Conservation (phyloP, 2,797 vertebrate genomes). For the Lindbergichthys nudifrons region DNA sequence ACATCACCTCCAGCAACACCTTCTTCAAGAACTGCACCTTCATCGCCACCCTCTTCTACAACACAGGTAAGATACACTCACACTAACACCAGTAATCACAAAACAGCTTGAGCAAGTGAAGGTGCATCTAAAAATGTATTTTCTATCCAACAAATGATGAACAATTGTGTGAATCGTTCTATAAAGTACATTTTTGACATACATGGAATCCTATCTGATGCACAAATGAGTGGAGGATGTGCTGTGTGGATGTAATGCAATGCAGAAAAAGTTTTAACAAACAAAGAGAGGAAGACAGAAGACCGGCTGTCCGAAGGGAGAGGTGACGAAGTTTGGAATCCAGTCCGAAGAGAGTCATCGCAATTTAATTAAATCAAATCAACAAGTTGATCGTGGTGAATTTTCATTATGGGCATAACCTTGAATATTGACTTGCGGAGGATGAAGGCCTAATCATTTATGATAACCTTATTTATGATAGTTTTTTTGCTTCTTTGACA, state of each 20-base stretch:
- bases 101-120: too few relatives aligned
- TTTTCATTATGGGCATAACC: too few relatives aligned
- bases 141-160: not conserved
- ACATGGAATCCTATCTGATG: not conserved
- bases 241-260: not conserved
- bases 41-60: slow-evolving; percentile 95
- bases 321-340: too few relatives aligned
- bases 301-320: too few relatives aligned
- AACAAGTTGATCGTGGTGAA: too few relatives aligned
- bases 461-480: too few relatives aligned
- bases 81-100: not conserved
- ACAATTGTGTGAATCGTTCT: not conserved
- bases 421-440: too few relatives aligned
- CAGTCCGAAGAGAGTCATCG: too few relatives aligned
- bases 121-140: not conserved
- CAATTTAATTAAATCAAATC: too few relatives aligned
- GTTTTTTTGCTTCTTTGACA: too few relatives aligned
- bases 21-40: slow-evolving; percentile 99
- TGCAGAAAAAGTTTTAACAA: not conserved
- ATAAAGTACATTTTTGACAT: not conserved
- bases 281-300: not conserved
- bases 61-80: slow-evolving; percentile 87
- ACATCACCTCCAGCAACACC: slow-evolving; percentile 96
- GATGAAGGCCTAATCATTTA: too few relatives aligned
- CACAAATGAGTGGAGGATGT: not conserved